phyloP scores from a whole-genome alignment of 1,140 invertebrate genomes.

The Pseudachorutes palmiensis region DNA sequence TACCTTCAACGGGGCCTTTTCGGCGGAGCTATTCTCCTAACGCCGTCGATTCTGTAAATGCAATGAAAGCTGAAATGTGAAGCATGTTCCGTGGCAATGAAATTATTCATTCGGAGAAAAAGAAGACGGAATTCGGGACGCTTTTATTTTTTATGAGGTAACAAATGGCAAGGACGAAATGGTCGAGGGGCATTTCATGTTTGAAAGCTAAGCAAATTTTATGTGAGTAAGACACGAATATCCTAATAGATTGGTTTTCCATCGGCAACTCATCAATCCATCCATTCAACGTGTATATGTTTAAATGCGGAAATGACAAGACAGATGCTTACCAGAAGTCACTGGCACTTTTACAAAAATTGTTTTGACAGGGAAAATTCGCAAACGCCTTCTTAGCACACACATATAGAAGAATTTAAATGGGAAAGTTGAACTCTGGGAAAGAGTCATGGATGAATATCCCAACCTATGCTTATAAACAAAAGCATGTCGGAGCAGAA shows the following conservation, averaged over 20 bases:
- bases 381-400: not conserved
- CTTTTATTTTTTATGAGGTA: not conserved
- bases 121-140: not conserved
- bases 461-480: too few relatives aligned
- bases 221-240: constrained; percentile 6
- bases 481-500: not conserved
- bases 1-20: too few relatives aligned
- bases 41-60: too few relatives aligned
- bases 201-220: constrained; percentile 10
- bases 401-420: not conserved
- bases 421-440: too few relatives aligned
- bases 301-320: not conserved
- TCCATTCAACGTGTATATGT: not conserved
- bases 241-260: too few relatives aligned
- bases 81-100: too few relatives aligned
- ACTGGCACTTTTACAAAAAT: not conserved
- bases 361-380: not conserved
- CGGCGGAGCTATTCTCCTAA: too few relatives aligned
- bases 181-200: not conserved
- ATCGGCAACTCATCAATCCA: not conserved
- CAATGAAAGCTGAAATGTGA: too few relatives aligned
- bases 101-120: too few relatives aligned
- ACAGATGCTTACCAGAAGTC: not conserved
- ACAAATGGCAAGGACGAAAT: not conserved
- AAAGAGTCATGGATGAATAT: too few relatives aligned